These are phyloP conservation scores for Acanthacorydalis orientalis DNA, from an alignment of 2,888 invertebrate genomes.

Conservation along the genomic window DNA sequence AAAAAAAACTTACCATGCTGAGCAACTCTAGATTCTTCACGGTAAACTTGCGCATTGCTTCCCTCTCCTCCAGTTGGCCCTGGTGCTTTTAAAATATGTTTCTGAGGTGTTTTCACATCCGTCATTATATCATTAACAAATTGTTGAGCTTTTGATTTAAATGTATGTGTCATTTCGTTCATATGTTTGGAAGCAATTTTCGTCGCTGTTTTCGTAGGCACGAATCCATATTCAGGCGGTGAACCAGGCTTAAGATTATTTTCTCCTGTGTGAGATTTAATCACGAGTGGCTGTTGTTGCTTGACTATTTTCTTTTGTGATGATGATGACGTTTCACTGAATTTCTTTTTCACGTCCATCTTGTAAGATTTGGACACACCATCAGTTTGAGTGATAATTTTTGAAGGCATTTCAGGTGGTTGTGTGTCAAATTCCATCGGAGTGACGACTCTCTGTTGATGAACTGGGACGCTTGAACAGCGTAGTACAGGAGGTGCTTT, in stretches of 20 bases:
- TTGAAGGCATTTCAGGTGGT: conserved; percentile 27
- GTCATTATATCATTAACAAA: conserved; percentile 46
- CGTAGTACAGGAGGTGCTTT: conserved; percentile 32
- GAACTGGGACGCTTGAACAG: conserved; percentile 32
- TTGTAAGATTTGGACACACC: conserved; percentile 9
- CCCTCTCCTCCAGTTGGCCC: conserved; percentile 25
- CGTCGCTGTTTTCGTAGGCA: conserved; percentile 26
- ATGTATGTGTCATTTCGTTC: conserved; percentile 46
- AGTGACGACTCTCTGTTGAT: conserved; percentile 32
- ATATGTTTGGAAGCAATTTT: conserved; percentile 44
- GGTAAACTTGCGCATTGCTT: conserved; percentile 46
- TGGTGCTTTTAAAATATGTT: conserved; percentile 28
- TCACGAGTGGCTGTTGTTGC: not conserved
- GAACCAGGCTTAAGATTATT: conserved; percentile 32
- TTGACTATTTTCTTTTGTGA: conserved; percentile 5
- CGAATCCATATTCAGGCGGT: conserved; percentile 39
- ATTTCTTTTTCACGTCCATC: conserved; percentile 14
- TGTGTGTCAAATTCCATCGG: conserved; percentile 44
- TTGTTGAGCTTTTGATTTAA: conserved; percentile 49
- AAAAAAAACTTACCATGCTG: conserved; percentile 44
- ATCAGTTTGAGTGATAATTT: conserved; percentile 12
- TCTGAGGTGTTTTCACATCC: conserved; percentile 33
- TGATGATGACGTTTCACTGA: conserved; percentile 17
- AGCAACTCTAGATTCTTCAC: conserved; percentile 50
- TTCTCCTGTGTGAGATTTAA: conserved; percentile 16